Evolutionary conservation across 2,888 invertebrate species (phyloP).

Genomic region (Argyresthia albistria): DNA sequence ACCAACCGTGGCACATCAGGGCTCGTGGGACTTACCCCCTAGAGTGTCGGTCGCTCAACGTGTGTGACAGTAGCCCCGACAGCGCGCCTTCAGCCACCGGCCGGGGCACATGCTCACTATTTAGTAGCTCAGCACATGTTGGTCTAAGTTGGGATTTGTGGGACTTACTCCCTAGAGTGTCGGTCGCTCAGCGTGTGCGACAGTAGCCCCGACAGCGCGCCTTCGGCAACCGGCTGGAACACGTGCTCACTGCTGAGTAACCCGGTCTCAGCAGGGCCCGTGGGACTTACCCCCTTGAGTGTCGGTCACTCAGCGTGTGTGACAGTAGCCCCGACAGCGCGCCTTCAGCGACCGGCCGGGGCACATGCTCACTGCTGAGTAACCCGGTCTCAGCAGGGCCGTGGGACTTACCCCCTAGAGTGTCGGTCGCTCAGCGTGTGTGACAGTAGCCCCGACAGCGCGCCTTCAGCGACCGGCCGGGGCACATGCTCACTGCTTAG

Average conservation of each 20-base stretch:
- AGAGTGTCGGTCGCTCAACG: constrained; percentile 79
- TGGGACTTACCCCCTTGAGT: neutral
- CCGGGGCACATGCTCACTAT: constrained; percentile 88
- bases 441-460: constrained; percentile 85
- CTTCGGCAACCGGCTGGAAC: constrained; percentile 91
- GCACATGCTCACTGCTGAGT: constrained; percentile 85
- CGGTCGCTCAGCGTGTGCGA: constrained; percentile 86
- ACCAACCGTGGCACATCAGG: too few species aligned
- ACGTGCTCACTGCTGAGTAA: constrained; percentile 82
- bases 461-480: constrained; percentile 89
- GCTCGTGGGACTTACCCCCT: too few species aligned
- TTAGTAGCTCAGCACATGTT: constrained; percentile 41
- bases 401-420: constrained; percentile 27
- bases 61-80: constrained; percentile 87
- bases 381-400: too few species aligned
- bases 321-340: constrained; percentile 87
- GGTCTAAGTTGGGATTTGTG: neutral
- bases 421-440: constrained; percentile 85
- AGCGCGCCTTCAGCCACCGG: constrained; percentile 90
- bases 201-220: constrained; percentile 86
- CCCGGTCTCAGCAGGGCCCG: neutral
- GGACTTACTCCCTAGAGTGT: constrained; percentile 19
- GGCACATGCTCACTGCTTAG: constrained; percentile 88
- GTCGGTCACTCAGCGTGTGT: constrained; percentile 85
- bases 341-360: constrained; percentile 90